Percentiles rank a stretch among this genome's conserved stretches.
These are phyloP conservation scores for Corapipo altera DNA, from an alignment of 2,113 vertebrate genomes.

Conservation along the genomic window DNA sequence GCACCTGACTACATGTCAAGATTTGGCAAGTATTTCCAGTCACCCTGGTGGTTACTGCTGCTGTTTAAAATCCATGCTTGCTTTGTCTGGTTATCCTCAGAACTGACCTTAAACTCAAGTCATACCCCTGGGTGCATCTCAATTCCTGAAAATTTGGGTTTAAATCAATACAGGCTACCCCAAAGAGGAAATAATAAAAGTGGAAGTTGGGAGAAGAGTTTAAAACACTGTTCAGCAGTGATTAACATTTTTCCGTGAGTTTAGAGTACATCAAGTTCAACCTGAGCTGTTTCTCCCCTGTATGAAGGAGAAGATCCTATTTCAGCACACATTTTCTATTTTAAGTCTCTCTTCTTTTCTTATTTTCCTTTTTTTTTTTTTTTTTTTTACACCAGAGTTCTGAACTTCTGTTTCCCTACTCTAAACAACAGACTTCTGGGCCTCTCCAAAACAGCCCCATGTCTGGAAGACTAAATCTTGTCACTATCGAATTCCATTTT, in stretches of 20 bases:
- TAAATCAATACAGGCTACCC: too few species aligned
- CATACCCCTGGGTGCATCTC: fast-evolving
- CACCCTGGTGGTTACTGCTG: fast-evolving
- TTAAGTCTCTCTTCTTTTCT: not conserved
- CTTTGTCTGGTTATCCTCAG: not conserved
- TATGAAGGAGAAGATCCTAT: not conserved
- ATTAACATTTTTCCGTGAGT: not conserved
- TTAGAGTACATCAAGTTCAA: not conserved
- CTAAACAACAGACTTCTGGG: not conserved
- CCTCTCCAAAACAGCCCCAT: not conserved
- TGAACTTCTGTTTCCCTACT: not conserved
- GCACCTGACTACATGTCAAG: slow-evolving; percentile 85
- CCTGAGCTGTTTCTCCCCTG: not conserved
- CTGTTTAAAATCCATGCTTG: fast-evolving
- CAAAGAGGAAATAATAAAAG: not conserved
- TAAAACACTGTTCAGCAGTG: not conserved
- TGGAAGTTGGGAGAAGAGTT: not conserved
- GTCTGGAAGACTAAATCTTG: not conserved
- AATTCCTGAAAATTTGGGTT: not conserved
- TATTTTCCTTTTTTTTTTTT: not conserved
- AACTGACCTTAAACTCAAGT: too few species aligned
- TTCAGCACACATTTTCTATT: not conserved
- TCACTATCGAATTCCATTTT: not conserved
- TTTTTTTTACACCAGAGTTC: not conserved
- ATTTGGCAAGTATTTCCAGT: slow-evolving; percentile 71